Evolutionary conservation across 2,797 vertebrate genomes (phyloP), one percentile per base, ranked within the genome.

Genomic region (Catharus ustulatus): DNA sequence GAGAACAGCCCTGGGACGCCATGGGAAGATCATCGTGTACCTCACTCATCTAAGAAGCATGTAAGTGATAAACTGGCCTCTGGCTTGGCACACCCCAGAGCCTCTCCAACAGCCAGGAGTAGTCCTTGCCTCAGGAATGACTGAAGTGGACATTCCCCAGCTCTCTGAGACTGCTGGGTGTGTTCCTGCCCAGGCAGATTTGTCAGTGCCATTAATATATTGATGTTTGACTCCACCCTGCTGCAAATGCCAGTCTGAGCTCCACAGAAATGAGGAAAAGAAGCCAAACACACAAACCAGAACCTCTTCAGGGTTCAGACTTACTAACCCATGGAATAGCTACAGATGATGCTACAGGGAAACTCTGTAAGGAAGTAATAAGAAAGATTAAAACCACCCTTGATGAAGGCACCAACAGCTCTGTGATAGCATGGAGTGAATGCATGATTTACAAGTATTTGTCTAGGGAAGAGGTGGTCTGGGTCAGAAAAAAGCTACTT

Each of bases 251-350:
- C 6, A 2, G 43, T 42, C 36, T 84, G 8, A 52, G 51, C 48
- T 81, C 76, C 55, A 26, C 24, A 79, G 23, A 89, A 87, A 76
- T 6, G 17, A 94, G 40, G 12, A 81, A 58, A 22, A 87, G 67
- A 94, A 88, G 67, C 5, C 57, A 93, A 88, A 67, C 27, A 54
- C 79, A 91, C 46, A 91, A 71, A 89, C 13, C 51, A 91, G 66
- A 95, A 87, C 59, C 30, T 45, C 32, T 40, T 49, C 22, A 43
- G 54, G 21, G n/a, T 52, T 93, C 75, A 77, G 51, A 69, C 66
- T 88, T 87, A 96, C 98, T 97, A 97, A 98, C 98, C 98, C 94
- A 98, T 86, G 30, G 95, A 89, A 96, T 98, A 98, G 77, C 52
- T 97, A 96, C 97, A 97, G 97, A 98, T 97, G 97, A 98, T 95